A percentile compares a stretch with the other conserved stretches of the same genome.
These are phyloP conservation scores for Paraplagusia blochii DNA, from an alignment of 2,113 vertebrate species.

Conservation along the genomic window DNA sequence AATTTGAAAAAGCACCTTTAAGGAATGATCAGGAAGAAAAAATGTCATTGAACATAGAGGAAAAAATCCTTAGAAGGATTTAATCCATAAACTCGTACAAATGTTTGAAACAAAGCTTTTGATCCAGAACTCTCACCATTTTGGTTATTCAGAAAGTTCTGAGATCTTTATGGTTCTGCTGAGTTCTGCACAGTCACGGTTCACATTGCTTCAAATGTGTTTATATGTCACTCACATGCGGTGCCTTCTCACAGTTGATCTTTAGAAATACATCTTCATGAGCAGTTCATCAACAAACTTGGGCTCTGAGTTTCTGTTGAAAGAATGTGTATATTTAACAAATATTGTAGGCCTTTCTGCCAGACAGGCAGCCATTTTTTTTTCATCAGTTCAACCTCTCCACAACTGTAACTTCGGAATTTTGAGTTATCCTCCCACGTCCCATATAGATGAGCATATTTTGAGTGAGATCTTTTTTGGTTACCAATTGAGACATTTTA, in stretches of 20 bases:
- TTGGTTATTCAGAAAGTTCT: slow-evolving; percentile 21
- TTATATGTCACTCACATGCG: slow-evolving; percentile 40
- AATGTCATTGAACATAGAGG: slow-evolving; percentile 15
- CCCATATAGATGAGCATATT: slow-evolving; percentile 34
- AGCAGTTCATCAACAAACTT: slow-evolving; percentile 44
- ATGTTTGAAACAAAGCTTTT: slow-evolving; percentile 31
- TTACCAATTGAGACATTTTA: slow-evolving; percentile 46
- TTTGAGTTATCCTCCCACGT: slow-evolving; percentile 13
- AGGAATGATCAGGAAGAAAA: slow-evolving; percentile 16
- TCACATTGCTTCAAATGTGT: slow-evolving; percentile 65
- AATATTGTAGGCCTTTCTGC: slow-evolving; percentile 36
- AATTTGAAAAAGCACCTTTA: slow-evolving; percentile 21
- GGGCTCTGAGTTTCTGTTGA: slow-evolving; percentile 26
- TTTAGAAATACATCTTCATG: slow-evolving; percentile 41
- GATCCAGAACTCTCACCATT: slow-evolving; percentile 19
- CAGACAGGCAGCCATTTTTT: slow-evolving; percentile 21
- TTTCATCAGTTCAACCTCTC: slow-evolving; percentile 37
- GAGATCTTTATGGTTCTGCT: slow-evolving; percentile 23
- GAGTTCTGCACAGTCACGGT: slow-evolving; percentile 29
- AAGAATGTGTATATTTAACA: slow-evolving; percentile 37
- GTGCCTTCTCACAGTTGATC: slow-evolving; percentile 40
- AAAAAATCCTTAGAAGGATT: slow-evolving; percentile 5
- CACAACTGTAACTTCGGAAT: slow-evolving; percentile 34
- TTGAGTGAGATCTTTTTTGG: slow-evolving; percentile 41
- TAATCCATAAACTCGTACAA: not conserved